Conservation (phyloP, 2,113 vertebrate genomes). For the Podarcis raffonei region DNA sequence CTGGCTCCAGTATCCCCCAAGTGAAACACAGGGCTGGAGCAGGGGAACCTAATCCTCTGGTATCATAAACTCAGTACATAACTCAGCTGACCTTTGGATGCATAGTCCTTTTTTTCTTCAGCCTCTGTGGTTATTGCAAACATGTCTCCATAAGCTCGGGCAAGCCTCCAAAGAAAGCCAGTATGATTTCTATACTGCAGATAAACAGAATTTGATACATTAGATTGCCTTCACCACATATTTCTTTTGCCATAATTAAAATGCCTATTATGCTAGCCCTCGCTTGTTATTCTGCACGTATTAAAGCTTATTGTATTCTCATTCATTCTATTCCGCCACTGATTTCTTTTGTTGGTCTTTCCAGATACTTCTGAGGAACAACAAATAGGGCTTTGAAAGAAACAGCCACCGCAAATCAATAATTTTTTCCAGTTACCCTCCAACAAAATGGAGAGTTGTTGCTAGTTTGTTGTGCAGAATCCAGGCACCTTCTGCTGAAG, state of each 20-base stretch:
- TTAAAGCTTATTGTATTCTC: background rate
- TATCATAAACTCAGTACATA: constrained; percentile 7
- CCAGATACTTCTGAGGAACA: background rate
- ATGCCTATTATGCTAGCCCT: background rate
- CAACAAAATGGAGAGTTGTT: background rate
- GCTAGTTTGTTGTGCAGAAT: background rate
- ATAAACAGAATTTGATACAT: constrained; percentile 21
- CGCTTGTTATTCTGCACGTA: background rate
- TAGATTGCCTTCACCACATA: constrained; percentile 25
- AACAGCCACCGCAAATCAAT: background rate
- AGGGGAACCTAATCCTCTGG: background rate
- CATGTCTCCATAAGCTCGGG: constrained; percentile 87
- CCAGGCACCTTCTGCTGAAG: background rate
- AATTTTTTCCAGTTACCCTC: background rate
- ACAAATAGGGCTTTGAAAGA: background rate
- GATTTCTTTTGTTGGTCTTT: background rate
- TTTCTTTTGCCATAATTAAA: constrained; percentile 27
- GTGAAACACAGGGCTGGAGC: background rate
- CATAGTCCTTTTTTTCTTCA: constrained; percentile 87
- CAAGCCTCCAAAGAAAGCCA: constrained; percentile 89
- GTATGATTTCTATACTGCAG: constrained; percentile 83
- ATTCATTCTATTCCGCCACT: background rate
- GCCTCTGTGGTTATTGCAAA: constrained; percentile 81
- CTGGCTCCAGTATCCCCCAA: background rate
- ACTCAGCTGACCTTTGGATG: constrained; percentile 81